A percentile compares a stretch with the other conserved stretches of the same genome.
Conservation (phyloP, 2,888 invertebrate species). For the Nephrotoma guestfalica region DNA sequence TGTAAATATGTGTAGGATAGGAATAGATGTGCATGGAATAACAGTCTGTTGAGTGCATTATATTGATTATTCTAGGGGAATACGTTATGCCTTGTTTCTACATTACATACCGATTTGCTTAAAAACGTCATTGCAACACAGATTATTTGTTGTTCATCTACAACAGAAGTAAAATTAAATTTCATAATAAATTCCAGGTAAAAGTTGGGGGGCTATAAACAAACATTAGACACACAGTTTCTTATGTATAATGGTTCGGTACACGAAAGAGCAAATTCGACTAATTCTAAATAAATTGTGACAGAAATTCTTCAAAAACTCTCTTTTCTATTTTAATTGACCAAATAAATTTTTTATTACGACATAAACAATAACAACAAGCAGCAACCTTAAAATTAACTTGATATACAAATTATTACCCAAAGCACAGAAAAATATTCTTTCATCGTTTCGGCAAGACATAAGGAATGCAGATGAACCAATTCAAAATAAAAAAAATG, state of each 20-base stretch:
- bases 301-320: neutral
- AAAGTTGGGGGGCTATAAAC: neutral
- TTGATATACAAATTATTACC: neutral
- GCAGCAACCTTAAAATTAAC: neutral
- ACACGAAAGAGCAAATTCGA: neutral
- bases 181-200: neutral
- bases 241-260: neutral
- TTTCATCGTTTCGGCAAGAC: neutral
- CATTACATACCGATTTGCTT: neutral
- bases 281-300: neutral
- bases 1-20: neutral
- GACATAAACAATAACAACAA: too few relatives aligned
- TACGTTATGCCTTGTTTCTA: neutral
- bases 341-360: neutral
- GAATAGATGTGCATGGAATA: neutral
- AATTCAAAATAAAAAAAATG: neutral
- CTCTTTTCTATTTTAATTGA: neutral
- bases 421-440: neutral
- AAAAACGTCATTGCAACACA: neutral
- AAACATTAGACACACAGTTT: neutral
- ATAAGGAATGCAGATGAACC: neutral
- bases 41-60: neutral
- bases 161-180: neutral
- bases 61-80: neutral
- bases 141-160: neutral